These are phyloP conservation scores for Aphis craccivora DNA, from an alignment of 1,140 invertebrate species.

Conservation along the genomic window DNA sequence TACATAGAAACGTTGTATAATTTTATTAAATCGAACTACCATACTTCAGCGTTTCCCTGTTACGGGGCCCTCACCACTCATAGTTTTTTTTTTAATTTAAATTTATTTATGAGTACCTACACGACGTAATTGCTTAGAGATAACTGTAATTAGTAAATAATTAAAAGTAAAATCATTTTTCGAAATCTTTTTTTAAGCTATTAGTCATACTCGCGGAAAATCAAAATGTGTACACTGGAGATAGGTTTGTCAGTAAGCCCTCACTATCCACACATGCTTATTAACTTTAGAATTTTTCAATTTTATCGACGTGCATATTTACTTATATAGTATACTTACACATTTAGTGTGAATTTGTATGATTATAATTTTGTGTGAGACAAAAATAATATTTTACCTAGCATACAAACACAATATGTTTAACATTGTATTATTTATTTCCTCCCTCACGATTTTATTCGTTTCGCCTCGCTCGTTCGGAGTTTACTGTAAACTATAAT, in stretches of 20 bases:
- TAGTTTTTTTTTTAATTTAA: not conserved
- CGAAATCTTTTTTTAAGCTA: too few relatives aligned
- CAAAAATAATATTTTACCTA: not conserved
- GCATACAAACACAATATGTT: not conserved
- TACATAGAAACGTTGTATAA: not conserved
- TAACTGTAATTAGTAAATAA: too few relatives aligned
- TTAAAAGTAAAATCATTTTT: too few relatives aligned
- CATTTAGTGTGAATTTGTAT: not conserved
- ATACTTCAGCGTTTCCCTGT: not conserved
- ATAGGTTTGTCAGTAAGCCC: too few relatives aligned
- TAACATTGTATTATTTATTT: not conserved
- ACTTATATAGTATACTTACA: not conserved
- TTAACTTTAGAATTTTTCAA: not conserved
- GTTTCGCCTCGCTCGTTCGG: not conserved
- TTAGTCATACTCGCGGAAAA: too few relatives aligned
- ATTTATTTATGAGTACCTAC: not conserved
- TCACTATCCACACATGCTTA: too few relatives aligned
- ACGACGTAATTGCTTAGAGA: too few relatives aligned
- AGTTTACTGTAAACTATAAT: not conserved
- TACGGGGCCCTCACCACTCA: too few relatives aligned
- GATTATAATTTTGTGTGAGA: not conserved
- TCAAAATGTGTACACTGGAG: too few relatives aligned
- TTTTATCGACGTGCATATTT: not conserved
- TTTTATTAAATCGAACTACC: not conserved
- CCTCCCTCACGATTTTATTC: not conserved